Base-by-base conservation (phyloP, 2,797 vertebrate genomes). In the Hydrophis major region DNA sequence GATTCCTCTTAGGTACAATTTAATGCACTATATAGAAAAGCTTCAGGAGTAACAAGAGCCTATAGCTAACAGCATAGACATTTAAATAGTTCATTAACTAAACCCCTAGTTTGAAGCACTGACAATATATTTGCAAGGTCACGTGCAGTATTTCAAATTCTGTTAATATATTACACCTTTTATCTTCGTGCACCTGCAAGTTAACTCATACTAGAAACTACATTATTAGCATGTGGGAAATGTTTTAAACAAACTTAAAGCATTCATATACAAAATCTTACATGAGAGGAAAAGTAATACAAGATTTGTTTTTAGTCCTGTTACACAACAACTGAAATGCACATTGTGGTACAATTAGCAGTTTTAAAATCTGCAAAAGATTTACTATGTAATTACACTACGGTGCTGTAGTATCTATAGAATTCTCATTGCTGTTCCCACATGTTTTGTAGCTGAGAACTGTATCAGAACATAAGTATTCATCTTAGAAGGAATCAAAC, bases 71-170 rank as follows among this genome's bases (percentile, higher is more conserved):
- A 94, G 92, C 93, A 87, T 88, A 87, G 91, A 89, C 86, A 87
- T 92, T 95, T 83, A 88, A 86, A 94, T 88, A 87, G 89, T 93
- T 94, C 87, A 90, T 87, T 94, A 95, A 94, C 95, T 92, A 95
- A 93, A 95, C 83, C 90, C 88, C 57, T 32, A 0, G 1, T 88
- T 87, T 87, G 90, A 94, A 95, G 94, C 28, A 28, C 50, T 92
- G 88, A 92, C 88, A 96, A 74, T 91, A 89, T n/a, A 93, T 25
- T 93, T 93, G 59, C 93, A 95, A 92, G 88, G 90, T 94, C 86
- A 92, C 0, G 0, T 94, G 95, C 88, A 74, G 32, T 37, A 74
- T 74, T 83, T 88, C 27, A 95, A 89, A 87, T 94, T 83, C 83
- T 94, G 92, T 95, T 95, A 92, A 95, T 37, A 86, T 93, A 83